phyloP scores from a whole-genome alignment of 2,888 invertebrate species.

The Fragum fragum region DNA sequence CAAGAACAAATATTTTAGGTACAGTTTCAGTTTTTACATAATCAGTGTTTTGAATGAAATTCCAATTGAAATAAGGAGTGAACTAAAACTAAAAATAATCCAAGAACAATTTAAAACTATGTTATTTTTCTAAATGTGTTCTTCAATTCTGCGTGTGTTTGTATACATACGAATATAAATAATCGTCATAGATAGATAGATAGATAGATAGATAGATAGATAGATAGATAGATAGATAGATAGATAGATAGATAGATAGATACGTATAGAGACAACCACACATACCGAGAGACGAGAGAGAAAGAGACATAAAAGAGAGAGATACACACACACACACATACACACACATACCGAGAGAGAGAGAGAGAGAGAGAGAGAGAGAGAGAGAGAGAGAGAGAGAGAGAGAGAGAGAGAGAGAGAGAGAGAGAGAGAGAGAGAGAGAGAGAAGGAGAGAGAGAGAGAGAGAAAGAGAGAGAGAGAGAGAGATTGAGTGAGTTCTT shows the following conservation, averaged over 20 bases:
- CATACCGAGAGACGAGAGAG: background rate
- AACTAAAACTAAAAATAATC: too few relatives aligned
- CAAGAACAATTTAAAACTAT: too few relatives aligned
- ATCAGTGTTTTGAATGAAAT: too few relatives aligned
- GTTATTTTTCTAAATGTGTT: too few relatives aligned
- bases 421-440: background rate
- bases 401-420: constrained; percentile 3
- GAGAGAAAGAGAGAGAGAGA: background rate
- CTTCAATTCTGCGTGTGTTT: too few relatives aligned
- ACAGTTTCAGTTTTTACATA: too few relatives aligned
- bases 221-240: constrained; percentile 54
- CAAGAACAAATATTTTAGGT: too few relatives aligned
- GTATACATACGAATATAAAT: too few relatives aligned
- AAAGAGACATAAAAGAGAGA: background rate
- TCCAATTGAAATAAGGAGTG: too few relatives aligned
- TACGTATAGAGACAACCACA: background rate
- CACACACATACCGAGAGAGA: background rate
- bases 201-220: constrained; percentile 60
- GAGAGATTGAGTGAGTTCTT: too few relatives aligned
- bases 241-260: constrained; percentile 43
- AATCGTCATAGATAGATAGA: constrained; percentile 59
- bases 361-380: too few relatives aligned
- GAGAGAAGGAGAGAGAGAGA: background rate
- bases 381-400: background rate
- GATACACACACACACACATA: background rate